Conservation (phyloP, 2,113 vertebrate species). For the Felis chaus region DNA sequence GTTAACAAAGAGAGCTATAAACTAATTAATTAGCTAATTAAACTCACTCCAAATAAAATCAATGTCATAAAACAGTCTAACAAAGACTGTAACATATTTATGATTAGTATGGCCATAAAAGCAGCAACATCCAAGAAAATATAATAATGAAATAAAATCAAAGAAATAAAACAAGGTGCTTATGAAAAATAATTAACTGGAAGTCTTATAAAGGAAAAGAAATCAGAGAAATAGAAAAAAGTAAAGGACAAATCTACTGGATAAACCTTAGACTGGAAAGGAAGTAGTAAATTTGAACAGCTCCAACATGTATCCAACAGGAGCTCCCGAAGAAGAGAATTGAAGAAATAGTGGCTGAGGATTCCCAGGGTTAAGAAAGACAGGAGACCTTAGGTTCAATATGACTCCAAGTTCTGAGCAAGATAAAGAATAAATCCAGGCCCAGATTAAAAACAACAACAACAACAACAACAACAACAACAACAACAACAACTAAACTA, state of each 20-base stretch:
- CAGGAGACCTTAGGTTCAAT: neutral
- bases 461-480: neutral
- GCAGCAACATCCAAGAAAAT: neutral
- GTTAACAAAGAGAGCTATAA: neutral
- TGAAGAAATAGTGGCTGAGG: neutral
- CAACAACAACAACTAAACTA: neutral
- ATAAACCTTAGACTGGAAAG: neutral
- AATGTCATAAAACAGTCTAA: neutral
- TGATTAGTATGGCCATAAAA: neutral
- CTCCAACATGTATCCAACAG: neutral
- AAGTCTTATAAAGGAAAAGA: neutral
- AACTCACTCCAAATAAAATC: neutral
- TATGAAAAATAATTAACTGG: constrained; percentile 14
- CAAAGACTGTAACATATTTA: neutral
- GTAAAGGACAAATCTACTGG: neutral
- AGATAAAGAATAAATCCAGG: neutral
- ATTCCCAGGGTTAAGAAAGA: neutral
- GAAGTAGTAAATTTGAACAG: neutral
- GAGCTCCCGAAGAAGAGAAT: neutral
- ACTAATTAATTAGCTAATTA: neutral
- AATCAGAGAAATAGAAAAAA: neutral
- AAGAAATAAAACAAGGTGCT: neutral
- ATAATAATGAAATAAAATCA: neutral
- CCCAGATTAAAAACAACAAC: neutral
- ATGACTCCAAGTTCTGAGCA: neutral